Evolutionary conservation across 2,888 invertebrate species (phyloP).

Genomic region (Harpalus rubripes): DNA sequence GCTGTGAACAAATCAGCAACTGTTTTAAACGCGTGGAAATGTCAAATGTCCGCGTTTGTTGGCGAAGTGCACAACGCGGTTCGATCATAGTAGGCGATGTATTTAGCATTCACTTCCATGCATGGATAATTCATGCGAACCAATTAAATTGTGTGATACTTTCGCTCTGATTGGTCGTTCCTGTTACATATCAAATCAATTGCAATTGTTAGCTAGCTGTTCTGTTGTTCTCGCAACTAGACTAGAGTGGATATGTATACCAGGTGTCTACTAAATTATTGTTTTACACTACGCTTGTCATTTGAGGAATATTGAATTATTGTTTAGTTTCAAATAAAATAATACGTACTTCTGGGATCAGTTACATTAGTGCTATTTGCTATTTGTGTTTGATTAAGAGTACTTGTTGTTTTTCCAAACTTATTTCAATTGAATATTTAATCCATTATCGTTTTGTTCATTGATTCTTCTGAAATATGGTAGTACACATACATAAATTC

Average conservation of each 20-base stretch:
- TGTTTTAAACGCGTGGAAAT: conserved; percentile 43
- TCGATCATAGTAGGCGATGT: conserved; percentile 2
- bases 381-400: too few relatives aligned
- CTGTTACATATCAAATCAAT: conserved; percentile 35
- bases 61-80: conserved; percentile 15
- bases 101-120: conserved; percentile 40
- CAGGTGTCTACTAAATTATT: neutral
- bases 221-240: too few relatives aligned
- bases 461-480: too few relatives aligned
- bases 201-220: neutral
- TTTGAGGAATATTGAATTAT: neutral
- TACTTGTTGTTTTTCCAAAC: too few relatives aligned
- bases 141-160: conserved; percentile 49
- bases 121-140: conserved; percentile 34
- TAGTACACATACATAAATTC: too few relatives aligned
- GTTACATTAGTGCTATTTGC: too few relatives aligned
- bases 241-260: neutral
- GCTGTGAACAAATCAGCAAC: conserved; percentile 37
- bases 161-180: conserved; percentile 43
- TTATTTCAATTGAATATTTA: too few relatives aligned
- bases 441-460: too few relatives aligned
- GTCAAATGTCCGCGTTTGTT: conserved; percentile 34
- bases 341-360: too few relatives aligned
- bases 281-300: neutral
- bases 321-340: too few relatives aligned